Base-by-base conservation (phyloP, 2,113 vertebrate genomes). In the Plotosus lineatus region DNA sequence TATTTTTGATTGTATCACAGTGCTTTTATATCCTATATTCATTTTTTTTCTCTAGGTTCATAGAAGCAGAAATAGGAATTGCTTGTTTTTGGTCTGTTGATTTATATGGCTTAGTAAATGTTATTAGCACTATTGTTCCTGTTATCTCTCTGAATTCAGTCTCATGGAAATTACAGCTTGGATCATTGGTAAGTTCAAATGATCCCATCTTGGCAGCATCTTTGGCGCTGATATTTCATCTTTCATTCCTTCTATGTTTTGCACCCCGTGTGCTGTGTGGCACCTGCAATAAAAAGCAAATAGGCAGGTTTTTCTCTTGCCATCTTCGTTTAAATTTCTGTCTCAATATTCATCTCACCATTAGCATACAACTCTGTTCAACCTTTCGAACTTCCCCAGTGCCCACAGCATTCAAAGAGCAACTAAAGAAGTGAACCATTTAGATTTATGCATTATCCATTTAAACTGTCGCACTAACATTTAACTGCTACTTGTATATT, bases 111-210 rank as follows among this genome's bases (percentile, higher is more conserved):
- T 51, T 63, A 53, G n/a, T 53, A 44, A 81, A 46, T 36, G 51
- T 81, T 81, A 75, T 81, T 81, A 81, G n/a, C 28, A 4, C 36
- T 53, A 40, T 74, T 51, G 69, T 44, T 81, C 36, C n/a, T 55
- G 71, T 63, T 75, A 65, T 75, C 79, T 75, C 46, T 65, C 12
- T 75, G 58, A 65, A 50, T 74, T 65, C 58, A 75, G 71, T 75
- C 79, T 65, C 48, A 75, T 75, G n/a, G 36, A 75, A 81, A 75
- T 65, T 81, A 81, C 71, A 75, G 58, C 48, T 65, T n/a, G 50
- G 58, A 65, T 75, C 46, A 75, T 75, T 74, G 48, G 23, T 53
- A 26, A 65, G 56, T 75, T 81, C 58, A 65, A 63, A 48, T 65
- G 58, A 66, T 75, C n/a, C n/a, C 33, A 75, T 72, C 71, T 51